These are phyloP conservation scores for Oscheius sp. DNA, from an alignment of 1,140 invertebrate species.

Conservation along the genomic window DNA sequence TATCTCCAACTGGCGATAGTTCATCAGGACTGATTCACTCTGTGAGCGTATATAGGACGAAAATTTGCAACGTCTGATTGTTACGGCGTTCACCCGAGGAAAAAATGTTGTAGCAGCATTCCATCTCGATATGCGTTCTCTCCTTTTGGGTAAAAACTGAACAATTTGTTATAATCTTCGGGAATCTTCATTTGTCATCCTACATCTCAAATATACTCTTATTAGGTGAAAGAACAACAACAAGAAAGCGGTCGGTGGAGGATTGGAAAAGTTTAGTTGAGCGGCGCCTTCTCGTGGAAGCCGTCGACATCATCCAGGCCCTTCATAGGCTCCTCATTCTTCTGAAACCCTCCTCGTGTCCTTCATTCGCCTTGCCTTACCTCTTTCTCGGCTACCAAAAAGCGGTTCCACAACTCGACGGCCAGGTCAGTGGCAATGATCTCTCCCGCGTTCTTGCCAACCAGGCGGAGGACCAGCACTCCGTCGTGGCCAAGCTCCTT, in stretches of 20 bases:
- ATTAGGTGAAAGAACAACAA: not conserved
- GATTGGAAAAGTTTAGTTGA: constrained; percentile 18
- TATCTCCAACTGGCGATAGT: too few relatives aligned
- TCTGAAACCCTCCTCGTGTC: not conserved
- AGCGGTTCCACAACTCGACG: constrained; percentile 51
- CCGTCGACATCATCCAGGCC: constrained; percentile 7
- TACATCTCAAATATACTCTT: not conserved
- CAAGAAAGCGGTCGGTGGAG: not conserved
- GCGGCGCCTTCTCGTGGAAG: constrained; percentile 31
- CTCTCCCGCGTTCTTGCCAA: constrained; percentile 58
- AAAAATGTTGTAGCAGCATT: too few relatives aligned
- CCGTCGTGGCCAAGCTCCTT: constrained; percentile 54
- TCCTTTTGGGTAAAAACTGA: not conserved
- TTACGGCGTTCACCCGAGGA: too few relatives aligned
- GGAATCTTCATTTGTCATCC: not conserved
- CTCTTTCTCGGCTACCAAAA: constrained; percentile 37
- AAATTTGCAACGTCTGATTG: too few relatives aligned
- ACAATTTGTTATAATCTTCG: not conserved
- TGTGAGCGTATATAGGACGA: too few relatives aligned
- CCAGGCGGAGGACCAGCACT: constrained; percentile 58
- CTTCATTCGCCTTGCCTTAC: not conserved
- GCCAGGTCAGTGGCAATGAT: constrained; percentile 57
- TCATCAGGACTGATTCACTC: too few relatives aligned
- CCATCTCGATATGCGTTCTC: too few relatives aligned
- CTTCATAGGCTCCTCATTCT: not conserved